Evolutionary conservation across 2,797 vertebrate genomes (phyloP), one percentile per base, ranked within the genome.

Genomic region (Orientallactaga sibirica): DNA sequence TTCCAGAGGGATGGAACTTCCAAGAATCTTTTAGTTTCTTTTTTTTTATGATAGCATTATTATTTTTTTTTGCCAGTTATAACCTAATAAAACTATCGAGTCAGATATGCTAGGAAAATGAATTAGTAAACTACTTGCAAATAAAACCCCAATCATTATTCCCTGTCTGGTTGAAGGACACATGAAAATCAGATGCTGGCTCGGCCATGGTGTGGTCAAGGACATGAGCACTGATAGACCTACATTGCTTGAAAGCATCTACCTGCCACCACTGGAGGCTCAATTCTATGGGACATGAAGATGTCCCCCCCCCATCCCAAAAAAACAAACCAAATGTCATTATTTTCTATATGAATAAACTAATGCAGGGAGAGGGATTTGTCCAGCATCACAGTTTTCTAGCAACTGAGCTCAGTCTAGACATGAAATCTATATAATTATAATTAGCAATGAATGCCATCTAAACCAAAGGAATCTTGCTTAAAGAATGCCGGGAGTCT

Each of bases 271-370:
- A 19, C 22, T 92, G 78, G 43, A 78, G 12, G 74, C 77, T 76
- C 62, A 80, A 94, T 92, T 68, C 41, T 90, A 29, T 87, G 61
- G 55, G 41, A 73, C n/a, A 41, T 58, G n/a, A 94, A 77, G 8
- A 5, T 24, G 33, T 88, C 73, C 86, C 92, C 58, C 70, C 79
- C 27, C 92, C 78, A 66, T 86, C 11, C 22, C 4, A 73, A 52
- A 90, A 79, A 22, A 81, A 66, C 25, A 18, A 81, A n/a, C 20
- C 27, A 5, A 78, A 15, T 78, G 67, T 37, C 9, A 73, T 73
- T 24, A 61, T 77, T 77, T 88, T 68, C 68, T 81, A 77, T 58
- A 74, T 58, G 22, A 90, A 87, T 84, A 81, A 94, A 73, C 3
- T 62, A 33, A 90, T 10, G 33, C 73, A 58, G 11, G 16, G 11